These are phyloP conservation scores for Melanocharis versteri DNA, from an alignment of 2,113 vertebrate genomes.

Conservation along the genomic window DNA sequence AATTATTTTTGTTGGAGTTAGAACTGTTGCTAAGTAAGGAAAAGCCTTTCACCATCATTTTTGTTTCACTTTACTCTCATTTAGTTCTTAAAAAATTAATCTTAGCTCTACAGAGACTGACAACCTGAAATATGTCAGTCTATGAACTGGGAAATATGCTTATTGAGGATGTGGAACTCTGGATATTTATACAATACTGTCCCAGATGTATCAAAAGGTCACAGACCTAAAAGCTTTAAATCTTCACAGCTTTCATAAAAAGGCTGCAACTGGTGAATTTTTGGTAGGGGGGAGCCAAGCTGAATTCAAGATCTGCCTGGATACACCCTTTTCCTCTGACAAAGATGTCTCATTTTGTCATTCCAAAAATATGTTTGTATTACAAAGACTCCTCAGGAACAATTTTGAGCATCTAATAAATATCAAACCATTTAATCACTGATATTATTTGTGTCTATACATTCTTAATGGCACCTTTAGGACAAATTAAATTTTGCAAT, in stretches of 20 bases:
- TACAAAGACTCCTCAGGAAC: constrained; percentile 44
- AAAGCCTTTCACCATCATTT: neutral
- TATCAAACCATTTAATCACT: constrained; percentile 1
- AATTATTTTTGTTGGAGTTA: neutral
- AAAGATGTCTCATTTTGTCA: constrained; percentile 29
- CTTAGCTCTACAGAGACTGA: neutral
- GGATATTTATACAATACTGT: neutral
- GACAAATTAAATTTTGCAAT: constrained; percentile 17
- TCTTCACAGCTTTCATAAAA: neutral
- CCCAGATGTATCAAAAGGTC: neutral
- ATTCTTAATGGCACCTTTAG: neutral
- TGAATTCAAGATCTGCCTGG: neutral
- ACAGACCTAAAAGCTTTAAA: neutral
- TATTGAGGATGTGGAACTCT: neutral
- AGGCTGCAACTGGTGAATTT: neutral
- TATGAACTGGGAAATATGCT: neutral
- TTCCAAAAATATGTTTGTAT: constrained; percentile 37
- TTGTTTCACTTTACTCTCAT: neutral
- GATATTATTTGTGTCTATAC: constrained; percentile 25
- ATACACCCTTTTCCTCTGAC: neutral
- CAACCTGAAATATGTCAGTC: neutral
- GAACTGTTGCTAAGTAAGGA: neutral
- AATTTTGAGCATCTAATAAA: constrained; percentile 30
- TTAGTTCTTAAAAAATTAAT: constrained; percentile 8
- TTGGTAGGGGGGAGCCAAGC: neutral